Evolutionary conservation across 1,140 invertebrate genomes (phyloP), one percentile per base, ranked within the genome.

Genomic region (Drosophila ogumai): DNA sequence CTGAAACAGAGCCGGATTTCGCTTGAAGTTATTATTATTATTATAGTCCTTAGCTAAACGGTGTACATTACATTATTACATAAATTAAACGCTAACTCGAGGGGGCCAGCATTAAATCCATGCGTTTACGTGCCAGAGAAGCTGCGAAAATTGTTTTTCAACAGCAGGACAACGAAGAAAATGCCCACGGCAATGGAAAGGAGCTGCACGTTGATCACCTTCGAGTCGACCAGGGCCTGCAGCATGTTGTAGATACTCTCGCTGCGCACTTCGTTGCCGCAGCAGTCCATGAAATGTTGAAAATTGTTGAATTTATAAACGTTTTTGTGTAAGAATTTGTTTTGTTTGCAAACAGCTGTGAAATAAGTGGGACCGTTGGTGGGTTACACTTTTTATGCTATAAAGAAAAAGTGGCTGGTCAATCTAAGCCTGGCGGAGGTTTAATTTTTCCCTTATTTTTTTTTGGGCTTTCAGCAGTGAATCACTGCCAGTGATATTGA

Each of bases 101-200:
- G 57, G 68, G 68, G 32, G 47, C 17, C 75, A 25, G 13, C n/a
- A 3, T 6, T 19, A n/a, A 43, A 13, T 17, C n/a, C 9, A 36
- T 32, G 22, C 19, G 49, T 44, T 60, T 79, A 92, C 71, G 87
- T 92, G 50, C 91, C 91, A 43, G 82, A 92, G 55, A 92, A 91
- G 61, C 79, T 87, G 31, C 87, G 68, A 57, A 91, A 92, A 57
- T 90, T 88, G 60, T 92, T 92, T 57, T 92, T 92, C 40, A 92
- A 38, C 63, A 92, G 58, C 66, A 92, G 61, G 25, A 92, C 78
- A 10, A 92, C 71, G 68, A 92, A 92, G 55, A 92, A 86, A 60
- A 92, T 90, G n/a, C 91, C 91, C 58, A 92, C 88, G 41, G 91
- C 91, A 64, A 91, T 88, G 9, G 91, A 90, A 54, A 92, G 79